Conservation (phyloP, 2,888 invertebrate species). For the Pyrocoelia pectoralis region DNA sequence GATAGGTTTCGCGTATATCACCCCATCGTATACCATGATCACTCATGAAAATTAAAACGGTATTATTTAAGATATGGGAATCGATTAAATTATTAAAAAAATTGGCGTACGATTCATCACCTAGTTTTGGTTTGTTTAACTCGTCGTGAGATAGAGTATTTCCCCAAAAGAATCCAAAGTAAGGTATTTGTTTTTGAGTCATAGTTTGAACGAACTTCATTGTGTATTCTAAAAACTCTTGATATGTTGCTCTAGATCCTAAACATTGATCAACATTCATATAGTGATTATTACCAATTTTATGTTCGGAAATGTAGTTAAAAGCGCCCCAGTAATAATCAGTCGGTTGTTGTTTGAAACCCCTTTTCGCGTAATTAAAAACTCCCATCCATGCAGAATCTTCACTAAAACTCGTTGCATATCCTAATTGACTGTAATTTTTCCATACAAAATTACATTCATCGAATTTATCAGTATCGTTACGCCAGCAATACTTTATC, state of each 20-base stretch:
- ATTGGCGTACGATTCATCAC: constrained; percentile 71
- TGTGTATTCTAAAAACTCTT: constrained; percentile 76
- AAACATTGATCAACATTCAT: constrained; percentile 73
- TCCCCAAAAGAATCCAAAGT: constrained; percentile 88
- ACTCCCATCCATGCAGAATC: constrained; percentile 81
- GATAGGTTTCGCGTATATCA: constrained; percentile 80
- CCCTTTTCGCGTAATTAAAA: constrained; percentile 81
- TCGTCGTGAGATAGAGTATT: constrained; percentile 85
- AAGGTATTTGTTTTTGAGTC: constrained; percentile 65
- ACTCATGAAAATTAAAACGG: too few species aligned
- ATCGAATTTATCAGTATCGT: constrained; percentile 69
- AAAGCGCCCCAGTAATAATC: constrained; percentile 86
- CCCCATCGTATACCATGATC: constrained; percentile 94
- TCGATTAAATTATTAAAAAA: constrained; percentile 66
- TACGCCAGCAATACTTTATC: constrained; percentile 69
- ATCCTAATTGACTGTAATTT: constrained; percentile 74
- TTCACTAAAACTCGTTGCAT: constrained; percentile 82
- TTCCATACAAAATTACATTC: constrained; percentile 87
- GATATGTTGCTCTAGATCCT: constrained; percentile 73
- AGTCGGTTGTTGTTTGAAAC: constrained; percentile 81
- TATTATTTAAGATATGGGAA: constrained; percentile 68
- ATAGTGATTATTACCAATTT: too few species aligned
- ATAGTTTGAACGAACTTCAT: constrained; percentile 69
- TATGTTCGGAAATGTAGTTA: constrained; percentile 71
- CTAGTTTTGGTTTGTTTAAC: constrained; percentile 77